These are phyloP conservation scores for Trinectes maculatus DNA, from an alignment of 2,113 vertebrate genomes.

Conservation along the genomic window DNA sequence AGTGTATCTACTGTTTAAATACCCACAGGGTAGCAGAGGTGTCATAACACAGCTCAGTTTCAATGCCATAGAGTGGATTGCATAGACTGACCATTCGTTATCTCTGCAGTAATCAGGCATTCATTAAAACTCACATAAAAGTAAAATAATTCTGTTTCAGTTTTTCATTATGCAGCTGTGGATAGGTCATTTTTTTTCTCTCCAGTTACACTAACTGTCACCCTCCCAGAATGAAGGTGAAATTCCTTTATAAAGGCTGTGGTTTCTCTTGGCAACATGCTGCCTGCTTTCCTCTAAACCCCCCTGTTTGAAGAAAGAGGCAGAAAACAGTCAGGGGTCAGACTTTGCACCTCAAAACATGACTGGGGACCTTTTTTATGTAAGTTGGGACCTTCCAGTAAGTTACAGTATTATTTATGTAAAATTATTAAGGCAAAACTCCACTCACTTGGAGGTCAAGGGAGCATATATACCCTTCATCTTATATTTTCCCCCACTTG, in stretches of 20 bases:
- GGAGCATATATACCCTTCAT: conserved; percentile 1
- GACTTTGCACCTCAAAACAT: conserved; percentile 29
- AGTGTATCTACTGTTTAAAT: conserved; percentile 9
- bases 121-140: background rate
- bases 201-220: conserved; percentile 52
- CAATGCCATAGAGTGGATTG: too few species aligned
- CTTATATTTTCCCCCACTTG: conserved; percentile 5
- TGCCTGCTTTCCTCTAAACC: conserved; percentile 58
- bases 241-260: conserved; percentile 71
- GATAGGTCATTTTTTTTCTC: conserved; percentile 32
- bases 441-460: conserved; percentile 22
- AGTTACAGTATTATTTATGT: background rate
- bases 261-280: conserved; percentile 70
- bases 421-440: too few species aligned
- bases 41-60: conserved; percentile 19
- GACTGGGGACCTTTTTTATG: background rate
- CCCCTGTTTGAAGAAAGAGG: conserved; percentile 45
- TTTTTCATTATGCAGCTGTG: conserved; percentile 12
- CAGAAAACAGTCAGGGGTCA: conserved; percentile 45
- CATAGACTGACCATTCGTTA: background rate
- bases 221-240: conserved; percentile 67
- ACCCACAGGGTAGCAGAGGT: conserved; percentile 18
- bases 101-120: background rate
- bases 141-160: conserved; percentile 1
- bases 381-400: background rate